Evolutionary conservation across 2,888 invertebrate genomes (phyloP).

Genomic region (Tetheella fluctuosa): DNA sequence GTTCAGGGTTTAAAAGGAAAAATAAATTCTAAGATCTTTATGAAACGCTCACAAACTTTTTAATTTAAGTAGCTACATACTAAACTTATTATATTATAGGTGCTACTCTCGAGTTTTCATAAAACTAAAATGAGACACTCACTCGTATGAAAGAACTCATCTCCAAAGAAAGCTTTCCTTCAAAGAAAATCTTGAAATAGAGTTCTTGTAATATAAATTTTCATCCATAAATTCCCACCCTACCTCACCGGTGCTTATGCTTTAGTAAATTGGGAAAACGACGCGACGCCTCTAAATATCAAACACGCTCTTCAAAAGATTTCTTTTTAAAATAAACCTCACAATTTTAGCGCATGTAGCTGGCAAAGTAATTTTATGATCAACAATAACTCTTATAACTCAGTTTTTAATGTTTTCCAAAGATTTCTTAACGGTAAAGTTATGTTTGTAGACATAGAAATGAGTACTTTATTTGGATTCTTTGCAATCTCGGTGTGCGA

Average conservation of each 20-base stretch:
- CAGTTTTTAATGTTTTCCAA: constrained; percentile 14
- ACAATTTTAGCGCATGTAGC: not conserved
- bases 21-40: too few species aligned
- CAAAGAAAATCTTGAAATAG: constrained; percentile 6
- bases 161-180: constrained; percentile 1
- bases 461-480: constrained; percentile 25
- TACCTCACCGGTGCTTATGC: constrained; percentile 14
- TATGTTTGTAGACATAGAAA: constrained; percentile 24
- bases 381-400: constrained; percentile 14
- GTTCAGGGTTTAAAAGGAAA: not conserved
- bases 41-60: not conserved
- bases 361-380: constrained; percentile 11
- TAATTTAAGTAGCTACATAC: not conserved
- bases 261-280: constrained; percentile 15
- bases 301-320: constrained; percentile 14
- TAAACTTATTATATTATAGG: not conserved
- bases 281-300: constrained; percentile 15
- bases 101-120: not conserved
- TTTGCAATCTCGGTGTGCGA: constrained; percentile 29
- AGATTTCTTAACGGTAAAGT: constrained; percentile 15
- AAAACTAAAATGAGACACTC: constrained; percentile 6
- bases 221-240: constrained; percentile 7
- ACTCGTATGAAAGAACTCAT: not conserved
- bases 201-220: constrained; percentile 5
- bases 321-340: constrained; percentile 11